Conservation (phyloP, 2,797 vertebrate genomes). For the Todus mexicanus region DNA sequence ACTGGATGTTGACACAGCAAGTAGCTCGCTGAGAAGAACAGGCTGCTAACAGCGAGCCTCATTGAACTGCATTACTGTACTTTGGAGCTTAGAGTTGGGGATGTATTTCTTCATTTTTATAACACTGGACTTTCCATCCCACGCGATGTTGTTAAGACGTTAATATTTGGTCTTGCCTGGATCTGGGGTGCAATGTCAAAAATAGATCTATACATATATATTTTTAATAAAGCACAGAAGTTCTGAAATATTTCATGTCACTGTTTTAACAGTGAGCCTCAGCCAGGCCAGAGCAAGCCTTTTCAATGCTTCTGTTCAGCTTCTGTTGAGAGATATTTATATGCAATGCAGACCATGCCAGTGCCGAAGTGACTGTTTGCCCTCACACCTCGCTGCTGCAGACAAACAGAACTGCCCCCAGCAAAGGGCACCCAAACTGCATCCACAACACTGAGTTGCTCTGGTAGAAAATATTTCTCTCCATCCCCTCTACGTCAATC, state of each 20-base stretch:
- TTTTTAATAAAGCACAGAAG: not conserved
- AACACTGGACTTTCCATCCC: not conserved
- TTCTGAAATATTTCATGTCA: not conserved
- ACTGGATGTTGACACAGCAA: slow-evolving; percentile 30
- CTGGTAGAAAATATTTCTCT: not conserved
- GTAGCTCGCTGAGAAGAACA: not conserved
- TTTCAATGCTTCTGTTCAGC: not conserved
- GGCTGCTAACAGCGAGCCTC: not conserved
- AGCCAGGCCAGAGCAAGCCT: not conserved
- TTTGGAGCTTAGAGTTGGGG: not conserved
- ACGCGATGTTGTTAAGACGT: not conserved
- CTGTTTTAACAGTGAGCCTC: not conserved
- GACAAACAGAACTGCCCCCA: not conserved
- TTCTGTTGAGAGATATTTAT: not conserved
- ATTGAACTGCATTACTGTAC: not conserved
- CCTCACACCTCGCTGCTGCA: not conserved
- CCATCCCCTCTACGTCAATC: not conserved
- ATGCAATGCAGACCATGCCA: not conserved
- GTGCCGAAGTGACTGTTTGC: not conserved
- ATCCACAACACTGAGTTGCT: not conserved
- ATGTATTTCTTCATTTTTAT: not conserved
- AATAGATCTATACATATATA: not conserved
- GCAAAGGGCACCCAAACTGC: not conserved
- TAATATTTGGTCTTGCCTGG: not conserved
- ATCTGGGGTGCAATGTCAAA: not conserved